A percentile compares a stretch with the other conserved stretches of the same genome.
These are phyloP conservation scores for Cyprinella venusta DNA, from an alignment of 2,797 vertebrate genomes.

Conservation along the genomic window DNA sequence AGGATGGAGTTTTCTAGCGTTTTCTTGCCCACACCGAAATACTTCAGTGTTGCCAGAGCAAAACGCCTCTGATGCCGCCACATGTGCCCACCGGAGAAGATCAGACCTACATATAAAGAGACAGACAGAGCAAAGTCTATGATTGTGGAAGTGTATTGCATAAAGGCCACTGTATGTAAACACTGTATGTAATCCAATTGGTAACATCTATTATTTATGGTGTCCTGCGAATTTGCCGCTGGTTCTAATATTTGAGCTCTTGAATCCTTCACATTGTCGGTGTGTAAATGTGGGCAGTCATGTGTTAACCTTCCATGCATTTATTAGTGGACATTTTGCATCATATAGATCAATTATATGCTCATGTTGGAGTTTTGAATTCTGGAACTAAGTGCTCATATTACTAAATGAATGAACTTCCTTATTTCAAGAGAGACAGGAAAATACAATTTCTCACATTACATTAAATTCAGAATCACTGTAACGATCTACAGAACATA, in stretches of 20 bases:
- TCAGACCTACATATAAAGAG: conserved; percentile 61
- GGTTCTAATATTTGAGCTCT: not conserved
- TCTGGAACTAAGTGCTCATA: not conserved
- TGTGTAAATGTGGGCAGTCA: not conserved
- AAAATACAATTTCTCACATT: not conserved
- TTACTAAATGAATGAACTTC: conserved; percentile 3
- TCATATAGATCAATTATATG: not conserved
- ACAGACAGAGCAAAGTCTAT: not conserved
- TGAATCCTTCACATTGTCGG: not conserved
- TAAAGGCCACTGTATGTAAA: not conserved
- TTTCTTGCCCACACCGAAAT: conserved; percentile 71
- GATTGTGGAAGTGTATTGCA: not conserved
- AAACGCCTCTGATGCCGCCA: conserved; percentile 76
- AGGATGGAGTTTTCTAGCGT: conserved; percentile 65
- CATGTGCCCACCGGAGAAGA: conserved; percentile 61
- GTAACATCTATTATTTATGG: not conserved
- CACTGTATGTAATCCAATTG: not conserved
- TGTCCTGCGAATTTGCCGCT: not conserved
- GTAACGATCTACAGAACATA: not conserved
- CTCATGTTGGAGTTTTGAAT: not conserved
- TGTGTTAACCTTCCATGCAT: not conserved
- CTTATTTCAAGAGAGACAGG: not conserved
- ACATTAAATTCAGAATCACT: not conserved
- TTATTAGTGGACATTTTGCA: not conserved
- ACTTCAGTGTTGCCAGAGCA: conserved; percentile 68